These are phyloP conservation scores for Manis javanica DNA, from an alignment of 2,797 vertebrate genomes.

Conservation along the genomic window DNA sequence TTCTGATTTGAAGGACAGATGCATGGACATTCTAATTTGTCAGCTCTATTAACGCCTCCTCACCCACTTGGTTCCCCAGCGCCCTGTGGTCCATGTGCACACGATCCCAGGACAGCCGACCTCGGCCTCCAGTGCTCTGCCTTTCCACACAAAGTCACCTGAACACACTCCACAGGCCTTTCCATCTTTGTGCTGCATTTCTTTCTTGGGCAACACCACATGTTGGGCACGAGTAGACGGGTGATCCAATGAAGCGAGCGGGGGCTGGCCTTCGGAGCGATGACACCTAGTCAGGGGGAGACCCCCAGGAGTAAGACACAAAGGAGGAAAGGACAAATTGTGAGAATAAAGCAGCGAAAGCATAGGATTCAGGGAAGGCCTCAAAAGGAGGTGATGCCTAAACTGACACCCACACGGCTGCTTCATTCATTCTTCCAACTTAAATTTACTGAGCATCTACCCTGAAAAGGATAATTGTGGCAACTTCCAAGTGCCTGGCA, in stretches of 20 bases:
- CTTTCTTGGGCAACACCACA: background rate
- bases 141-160: background rate
- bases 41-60: background rate
- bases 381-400: background rate
- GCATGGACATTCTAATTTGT: background rate
- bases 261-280: background rate
- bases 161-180: background rate
- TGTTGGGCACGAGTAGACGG: background rate
- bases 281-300: background rate
- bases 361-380: background rate
- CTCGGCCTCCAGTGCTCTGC: background rate
- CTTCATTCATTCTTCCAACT: background rate
- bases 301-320: background rate
- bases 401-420: background rate
- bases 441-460: background rate
- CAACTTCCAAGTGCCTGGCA: background rate
- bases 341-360: background rate
- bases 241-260: background rate
- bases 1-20: background rate
- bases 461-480: background rate
- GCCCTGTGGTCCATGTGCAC: background rate
- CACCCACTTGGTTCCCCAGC: background rate
- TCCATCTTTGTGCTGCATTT: background rate
- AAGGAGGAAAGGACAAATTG: background rate
- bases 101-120: background rate